phyloP scores from a whole-genome alignment of 2,888 invertebrate species.

The Trissolcus japonicus region DNA sequence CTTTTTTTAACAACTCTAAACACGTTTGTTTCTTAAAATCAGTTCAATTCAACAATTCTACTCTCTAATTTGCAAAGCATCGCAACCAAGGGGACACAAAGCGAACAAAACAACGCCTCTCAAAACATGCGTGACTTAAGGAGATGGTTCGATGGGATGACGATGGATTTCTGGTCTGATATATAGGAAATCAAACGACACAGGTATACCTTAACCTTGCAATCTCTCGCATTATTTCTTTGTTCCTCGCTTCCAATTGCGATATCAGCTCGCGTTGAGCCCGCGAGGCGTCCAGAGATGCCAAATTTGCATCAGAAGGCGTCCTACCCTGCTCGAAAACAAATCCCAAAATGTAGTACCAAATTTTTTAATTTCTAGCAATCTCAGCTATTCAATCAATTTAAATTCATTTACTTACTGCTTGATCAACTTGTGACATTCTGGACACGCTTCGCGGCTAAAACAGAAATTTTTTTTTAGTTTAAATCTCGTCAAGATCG shows the following conservation, averaged over 20 bases:
- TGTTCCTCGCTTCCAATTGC: constrained; percentile 95
- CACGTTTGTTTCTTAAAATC: no score
- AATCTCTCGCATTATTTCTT: constrained; percentile 97
- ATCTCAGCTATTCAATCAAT: background rate
- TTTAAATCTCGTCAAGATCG: no score
- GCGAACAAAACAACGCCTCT: constrained; percentile 65
- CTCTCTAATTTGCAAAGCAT: constrained; percentile 34
- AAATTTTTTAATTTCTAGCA: background rate
- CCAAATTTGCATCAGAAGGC: constrained; percentile 85
- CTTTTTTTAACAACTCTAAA: no score
- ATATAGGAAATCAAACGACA: constrained; percentile 75
- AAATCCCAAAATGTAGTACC: background rate
- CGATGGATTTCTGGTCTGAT: constrained; percentile 72
- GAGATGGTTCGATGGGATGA: constrained; percentile 74
- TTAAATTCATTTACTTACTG: constrained; percentile 65
- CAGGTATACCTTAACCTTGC: constrained; percentile 85
- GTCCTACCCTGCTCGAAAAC: constrained; percentile 78
- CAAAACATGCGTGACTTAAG: constrained; percentile 73
- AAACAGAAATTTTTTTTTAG: constrained; percentile 3
- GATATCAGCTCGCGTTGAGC: constrained; percentile 94
- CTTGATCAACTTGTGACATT: constrained; percentile 73
- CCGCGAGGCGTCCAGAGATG: constrained; percentile 88
- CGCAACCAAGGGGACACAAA: constrained; percentile 70
- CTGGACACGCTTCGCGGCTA: constrained; percentile 73
- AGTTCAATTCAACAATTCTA: background rate